phyloP scores from a whole-genome alignment of 2,888 invertebrate species.

The Callimorpha dominula region DNA sequence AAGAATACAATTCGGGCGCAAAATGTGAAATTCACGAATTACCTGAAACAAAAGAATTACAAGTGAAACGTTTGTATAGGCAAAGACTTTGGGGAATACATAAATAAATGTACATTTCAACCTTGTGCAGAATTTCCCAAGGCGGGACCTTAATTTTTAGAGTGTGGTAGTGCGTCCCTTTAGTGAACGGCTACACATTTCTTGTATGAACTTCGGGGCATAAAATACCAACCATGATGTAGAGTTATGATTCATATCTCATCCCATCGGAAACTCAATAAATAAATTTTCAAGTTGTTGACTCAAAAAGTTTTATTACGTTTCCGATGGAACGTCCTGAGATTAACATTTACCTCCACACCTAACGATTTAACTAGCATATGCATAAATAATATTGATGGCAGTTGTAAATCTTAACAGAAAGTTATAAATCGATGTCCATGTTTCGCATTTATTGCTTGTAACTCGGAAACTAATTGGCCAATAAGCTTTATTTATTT shows the following conservation, averaged over 20 bases:
- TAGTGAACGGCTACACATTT: neutral
- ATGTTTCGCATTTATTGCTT: conserved; percentile 23
- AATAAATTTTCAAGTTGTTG: neutral
- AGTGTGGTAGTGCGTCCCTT: neutral
- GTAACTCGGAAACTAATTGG: conserved; percentile 26
- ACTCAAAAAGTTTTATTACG: neutral
- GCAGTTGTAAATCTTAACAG: conserved; percentile 30
- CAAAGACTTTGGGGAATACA: conserved; percentile 15
- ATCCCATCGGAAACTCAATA: neutral
- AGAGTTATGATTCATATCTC: neutral
- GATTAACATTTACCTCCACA: conserved; percentile 34
- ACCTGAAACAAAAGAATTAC: conserved; percentile 49
- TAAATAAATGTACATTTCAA: conserved; percentile 14
- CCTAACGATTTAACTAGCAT: conserved; percentile 34
- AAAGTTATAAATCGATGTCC: conserved; percentile 32
- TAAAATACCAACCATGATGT: neutral
- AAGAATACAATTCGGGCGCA: conserved; percentile 19
- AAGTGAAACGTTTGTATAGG: conserved; percentile 35
- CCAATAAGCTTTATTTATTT: conserved; percentile 4
- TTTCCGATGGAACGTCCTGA: conserved; percentile 15
- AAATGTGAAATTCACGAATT: conserved; percentile 50
- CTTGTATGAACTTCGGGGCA: neutral
- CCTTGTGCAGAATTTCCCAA: conserved; percentile 19
- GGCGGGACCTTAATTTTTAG: conserved; percentile 8
- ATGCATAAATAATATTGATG: conserved; percentile 45